These are phyloP conservation scores for Ischnus inquisitorius DNA, from an alignment of 2,888 invertebrate genomes.

Conservation along the genomic window DNA sequence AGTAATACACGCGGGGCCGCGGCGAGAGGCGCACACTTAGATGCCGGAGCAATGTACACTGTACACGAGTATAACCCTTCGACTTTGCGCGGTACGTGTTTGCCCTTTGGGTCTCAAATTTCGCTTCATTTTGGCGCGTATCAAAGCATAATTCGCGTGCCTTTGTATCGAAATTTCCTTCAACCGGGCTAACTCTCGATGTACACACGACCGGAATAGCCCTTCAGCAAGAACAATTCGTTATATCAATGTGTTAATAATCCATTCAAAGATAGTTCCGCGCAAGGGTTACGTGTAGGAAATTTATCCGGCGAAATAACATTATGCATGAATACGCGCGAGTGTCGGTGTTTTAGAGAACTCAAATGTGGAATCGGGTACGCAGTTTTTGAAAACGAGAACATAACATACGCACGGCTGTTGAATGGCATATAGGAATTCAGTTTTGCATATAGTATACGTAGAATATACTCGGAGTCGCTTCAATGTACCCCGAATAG, in stretches of 20 bases:
- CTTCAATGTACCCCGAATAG: slow-evolving; percentile 5
- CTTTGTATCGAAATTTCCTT: slow-evolving; percentile 52
- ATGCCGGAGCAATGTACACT: slow-evolving; percentile 10
- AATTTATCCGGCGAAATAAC: neutral
- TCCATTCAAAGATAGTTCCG: neutral
- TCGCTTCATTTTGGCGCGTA: slow-evolving; percentile 44
- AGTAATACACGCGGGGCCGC: slow-evolving; percentile 41
- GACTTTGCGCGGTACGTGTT: slow-evolving; percentile 58
- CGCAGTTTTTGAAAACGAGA: neutral
- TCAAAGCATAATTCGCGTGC: slow-evolving; percentile 64
- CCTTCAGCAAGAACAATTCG: neutral
- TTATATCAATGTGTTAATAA: neutral
- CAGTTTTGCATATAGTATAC: neutral
- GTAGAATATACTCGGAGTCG: neutral
- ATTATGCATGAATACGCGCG: neutral
- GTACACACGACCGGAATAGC: neutral
- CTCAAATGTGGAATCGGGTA: neutral
- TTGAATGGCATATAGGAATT: slow-evolving; percentile 11
- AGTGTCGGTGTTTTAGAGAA: neutral
- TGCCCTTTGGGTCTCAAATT: slow-evolving; percentile 37
- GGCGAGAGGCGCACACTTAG: slow-evolving; percentile 12
- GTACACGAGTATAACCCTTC: slow-evolving; percentile 61
- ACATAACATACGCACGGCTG: neutral
- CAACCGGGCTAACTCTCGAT: slow-evolving; percentile 27
- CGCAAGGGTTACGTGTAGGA: neutral